A percentile compares a stretch with the other conserved stretches of the same genome.
Evolutionary conservation across 2,113 vertebrate species (phyloP).

Genomic region (Boleophthalmus pectinirostris): DNA sequence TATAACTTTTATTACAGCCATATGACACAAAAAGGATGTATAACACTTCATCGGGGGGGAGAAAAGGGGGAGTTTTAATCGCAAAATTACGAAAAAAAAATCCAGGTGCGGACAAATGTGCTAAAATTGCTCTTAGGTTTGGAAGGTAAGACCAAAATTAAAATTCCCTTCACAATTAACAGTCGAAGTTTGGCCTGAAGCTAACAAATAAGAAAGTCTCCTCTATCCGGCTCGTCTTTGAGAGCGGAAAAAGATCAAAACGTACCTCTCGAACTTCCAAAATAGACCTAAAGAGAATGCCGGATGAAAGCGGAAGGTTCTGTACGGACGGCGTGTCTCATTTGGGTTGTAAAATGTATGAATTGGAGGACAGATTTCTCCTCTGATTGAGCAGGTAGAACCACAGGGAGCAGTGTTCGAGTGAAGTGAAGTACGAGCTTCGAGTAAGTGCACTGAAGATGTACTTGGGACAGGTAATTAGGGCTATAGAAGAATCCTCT

Average conservation of each 20-base stretch:
- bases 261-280: not conserved
- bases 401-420: conserved; percentile 53
- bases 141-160: not conserved
- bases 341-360: conserved; percentile 44
- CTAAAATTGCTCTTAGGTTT: too few species aligned
- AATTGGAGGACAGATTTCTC: conserved; percentile 52
- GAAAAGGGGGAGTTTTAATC: too few species aligned
- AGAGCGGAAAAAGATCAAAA: not conserved
- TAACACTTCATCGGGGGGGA: too few species aligned
- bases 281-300: conserved; percentile 19
- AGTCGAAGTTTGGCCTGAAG: not conserved
- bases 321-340: conserved; percentile 24
- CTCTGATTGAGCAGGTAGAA: conserved; percentile 41
- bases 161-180: not conserved
- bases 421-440: conserved; percentile 47
- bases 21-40: too few species aligned
- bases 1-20: too few species aligned
- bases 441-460: conserved; percentile 39
- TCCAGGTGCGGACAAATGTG: too few species aligned
- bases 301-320: conserved; percentile 27
- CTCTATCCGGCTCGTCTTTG: not conserved
- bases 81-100: too few species aligned
- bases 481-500: conserved; percentile 40
- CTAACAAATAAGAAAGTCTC: not conserved
- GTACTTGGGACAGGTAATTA: conserved; percentile 45